A percentile compares a stretch with the other conserved stretches of the same genome.
phyloP scores from a whole-genome alignment of 2,113 vertebrate genomes.

The Gulo gulo region DNA sequence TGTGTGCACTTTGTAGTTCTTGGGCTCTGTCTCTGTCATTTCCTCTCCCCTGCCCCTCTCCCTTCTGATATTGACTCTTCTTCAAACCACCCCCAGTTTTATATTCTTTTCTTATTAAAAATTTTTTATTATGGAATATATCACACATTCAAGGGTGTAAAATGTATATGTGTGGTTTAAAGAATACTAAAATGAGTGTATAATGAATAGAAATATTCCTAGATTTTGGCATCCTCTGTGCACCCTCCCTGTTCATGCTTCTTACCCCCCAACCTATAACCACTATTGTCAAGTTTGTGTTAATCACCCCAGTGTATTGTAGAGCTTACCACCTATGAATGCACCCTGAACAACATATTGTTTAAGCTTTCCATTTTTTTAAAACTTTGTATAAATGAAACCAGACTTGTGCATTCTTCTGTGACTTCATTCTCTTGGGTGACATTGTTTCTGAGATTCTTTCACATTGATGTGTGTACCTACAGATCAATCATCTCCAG shows the following conservation, averaged over 20 bases:
- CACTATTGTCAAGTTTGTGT: background rate
- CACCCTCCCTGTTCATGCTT: background rate
- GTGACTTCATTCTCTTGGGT: background rate
- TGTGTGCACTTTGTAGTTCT: background rate
- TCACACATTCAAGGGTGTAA: background rate
- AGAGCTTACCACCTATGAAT: background rate
- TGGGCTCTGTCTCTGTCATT: background rate
- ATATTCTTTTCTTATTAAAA: background rate
- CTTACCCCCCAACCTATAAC: no score
- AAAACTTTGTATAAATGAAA: background rate
- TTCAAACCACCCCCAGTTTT: background rate
- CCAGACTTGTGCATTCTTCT: background rate
- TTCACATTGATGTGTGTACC: background rate
- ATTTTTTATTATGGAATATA: background rate
- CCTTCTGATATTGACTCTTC: background rate
- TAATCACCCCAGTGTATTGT: no score
- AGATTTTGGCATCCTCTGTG: background rate
- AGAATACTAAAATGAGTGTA: background rate
- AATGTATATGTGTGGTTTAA: background rate
- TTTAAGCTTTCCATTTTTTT: background rate
- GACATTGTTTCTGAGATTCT: background rate
- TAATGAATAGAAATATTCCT: background rate
- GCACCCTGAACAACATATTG: background rate
- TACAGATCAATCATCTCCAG: background rate
- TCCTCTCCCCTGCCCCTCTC: background rate